Evolutionary conservation across 2,113 vertebrate species (phyloP).

Genomic region (Elachura formosa): DNA sequence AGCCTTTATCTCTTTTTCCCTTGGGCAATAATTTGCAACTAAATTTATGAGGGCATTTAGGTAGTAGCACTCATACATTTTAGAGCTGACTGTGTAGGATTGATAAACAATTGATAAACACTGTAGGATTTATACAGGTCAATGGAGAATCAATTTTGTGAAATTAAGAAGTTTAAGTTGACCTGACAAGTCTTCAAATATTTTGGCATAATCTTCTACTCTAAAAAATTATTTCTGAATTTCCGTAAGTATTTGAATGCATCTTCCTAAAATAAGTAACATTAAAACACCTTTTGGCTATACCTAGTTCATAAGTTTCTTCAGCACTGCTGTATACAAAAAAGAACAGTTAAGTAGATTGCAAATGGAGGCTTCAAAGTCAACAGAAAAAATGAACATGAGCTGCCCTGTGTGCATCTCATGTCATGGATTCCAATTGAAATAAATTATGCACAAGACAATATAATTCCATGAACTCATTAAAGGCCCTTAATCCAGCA

Average conservation of each 20-base stretch:
- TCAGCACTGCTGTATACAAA: not conserved
- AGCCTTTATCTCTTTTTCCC: not conserved
- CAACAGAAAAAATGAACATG: conserved; percentile 5
- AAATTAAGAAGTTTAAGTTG: not conserved
- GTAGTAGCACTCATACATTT: not conserved
- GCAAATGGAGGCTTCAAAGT: conserved; percentile 9
- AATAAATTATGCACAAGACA: not conserved
- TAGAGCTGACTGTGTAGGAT: not conserved
- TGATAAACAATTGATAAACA: no score
- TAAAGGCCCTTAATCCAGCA: not conserved
- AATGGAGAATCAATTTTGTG: not conserved
- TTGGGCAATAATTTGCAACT: not conserved
- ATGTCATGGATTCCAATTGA: not conserved
- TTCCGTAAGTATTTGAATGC: not conserved
- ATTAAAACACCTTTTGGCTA: not conserved
- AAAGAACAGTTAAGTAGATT: not conserved
- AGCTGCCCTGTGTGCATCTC: not conserved
- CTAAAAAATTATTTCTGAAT: not conserved
- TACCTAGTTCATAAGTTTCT: not conserved
- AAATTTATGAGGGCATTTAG: not conserved
- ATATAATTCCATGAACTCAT: not conserved
- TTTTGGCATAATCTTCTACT: not conserved
- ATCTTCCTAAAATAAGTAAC: not conserved
- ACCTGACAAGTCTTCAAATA: not conserved
- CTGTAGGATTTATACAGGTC: not conserved